Evolutionary conservation across 2,797 vertebrate species (phyloP).

Genomic region (Prunella strophiata): DNA sequence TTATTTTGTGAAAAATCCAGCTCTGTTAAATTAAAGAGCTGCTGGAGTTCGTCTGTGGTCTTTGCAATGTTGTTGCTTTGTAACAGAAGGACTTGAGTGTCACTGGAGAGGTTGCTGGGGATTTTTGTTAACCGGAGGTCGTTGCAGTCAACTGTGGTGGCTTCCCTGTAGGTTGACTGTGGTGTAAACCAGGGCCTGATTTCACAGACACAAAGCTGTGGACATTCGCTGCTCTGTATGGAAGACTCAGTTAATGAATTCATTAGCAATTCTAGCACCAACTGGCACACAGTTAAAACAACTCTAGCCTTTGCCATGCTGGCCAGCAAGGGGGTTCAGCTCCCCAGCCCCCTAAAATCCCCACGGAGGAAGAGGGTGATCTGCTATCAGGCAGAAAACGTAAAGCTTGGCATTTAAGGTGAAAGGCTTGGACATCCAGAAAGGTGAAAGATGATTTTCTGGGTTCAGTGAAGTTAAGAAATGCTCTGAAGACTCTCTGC

Average conservation of each 20-base stretch:
- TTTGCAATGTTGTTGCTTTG: conserved; percentile 96
- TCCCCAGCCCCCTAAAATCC: not conserved
- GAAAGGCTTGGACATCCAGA: conserved; percentile 61
- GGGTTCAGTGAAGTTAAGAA: conserved; percentile 36
- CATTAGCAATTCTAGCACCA: conserved; percentile 82
- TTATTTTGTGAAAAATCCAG: conserved; percentile 97
- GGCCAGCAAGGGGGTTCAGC: conserved; percentile 45
- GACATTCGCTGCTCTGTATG: conserved; percentile 86
- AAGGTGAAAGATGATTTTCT: conserved; percentile 18
- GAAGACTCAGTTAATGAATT: conserved; percentile 80
- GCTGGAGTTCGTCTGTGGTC: conserved; percentile 90
- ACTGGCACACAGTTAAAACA: conserved; percentile 63
- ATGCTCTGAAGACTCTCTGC: not conserved
- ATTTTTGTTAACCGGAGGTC: conserved; percentile 92
- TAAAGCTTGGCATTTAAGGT: conserved; percentile 47
- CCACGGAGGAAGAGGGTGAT: not conserved
- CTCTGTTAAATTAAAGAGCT: conserved; percentile 94
- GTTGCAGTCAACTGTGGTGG: conserved; percentile 96
- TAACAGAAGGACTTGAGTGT: conserved; percentile 95
- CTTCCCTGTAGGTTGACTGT: conserved; percentile 96
- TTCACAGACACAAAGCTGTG: conserved; percentile 95
- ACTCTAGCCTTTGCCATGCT: conserved; percentile 84
- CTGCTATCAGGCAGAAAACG: conserved; percentile 52
- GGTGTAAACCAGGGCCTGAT: conserved; percentile 98
- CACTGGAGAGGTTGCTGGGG: conserved; percentile 91